These are phyloP conservation scores for Odontesthes bonariensis DNA, from an alignment of 2,113 vertebrate genomes.

Conservation along the genomic window DNA sequence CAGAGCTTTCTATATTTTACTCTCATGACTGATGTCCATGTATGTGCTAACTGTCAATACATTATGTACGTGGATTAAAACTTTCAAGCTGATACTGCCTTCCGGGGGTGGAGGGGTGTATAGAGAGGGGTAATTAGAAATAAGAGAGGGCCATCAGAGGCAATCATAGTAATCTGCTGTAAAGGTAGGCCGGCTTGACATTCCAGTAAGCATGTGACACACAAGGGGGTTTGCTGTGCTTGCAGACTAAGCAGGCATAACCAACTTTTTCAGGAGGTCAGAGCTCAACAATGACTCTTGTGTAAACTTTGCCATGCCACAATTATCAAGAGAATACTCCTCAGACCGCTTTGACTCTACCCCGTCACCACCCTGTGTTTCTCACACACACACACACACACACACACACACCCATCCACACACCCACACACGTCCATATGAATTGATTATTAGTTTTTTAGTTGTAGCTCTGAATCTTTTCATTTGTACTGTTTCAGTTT, in stretches of 20 bases:
- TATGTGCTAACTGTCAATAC: conserved; percentile 17
- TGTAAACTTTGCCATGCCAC: conserved; percentile 80
- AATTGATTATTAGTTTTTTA: background rate
- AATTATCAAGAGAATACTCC: conserved; percentile 71
- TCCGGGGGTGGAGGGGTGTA: conserved; percentile 13
- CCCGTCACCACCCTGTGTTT: background rate
- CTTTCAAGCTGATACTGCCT: conserved; percentile 22
- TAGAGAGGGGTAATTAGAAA: conserved; percentile 73
- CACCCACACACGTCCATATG: background rate
- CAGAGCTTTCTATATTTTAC: background rate
- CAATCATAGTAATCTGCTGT: conserved; percentile 78
- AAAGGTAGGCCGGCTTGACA: conserved; percentile 77
- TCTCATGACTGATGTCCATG: background rate
- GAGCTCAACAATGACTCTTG: conserved; percentile 79
- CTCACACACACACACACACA: conserved; percentile 10
- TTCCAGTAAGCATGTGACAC: conserved; percentile 82
- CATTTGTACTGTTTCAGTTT: too few relatives aligned
- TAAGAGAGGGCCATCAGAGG: conserved; percentile 70
- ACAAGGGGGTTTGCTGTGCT: conserved; percentile 62
- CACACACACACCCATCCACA: background rate
- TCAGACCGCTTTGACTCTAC: conserved; percentile 24
- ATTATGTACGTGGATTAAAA: background rate
- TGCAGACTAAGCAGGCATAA: conserved; percentile 74
- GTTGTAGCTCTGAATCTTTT: background rate
- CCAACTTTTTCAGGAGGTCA: conserved; percentile 72